Base-by-base conservation (phyloP, 2,888 invertebrate genomes). In the Icerya purchasi region DNA sequence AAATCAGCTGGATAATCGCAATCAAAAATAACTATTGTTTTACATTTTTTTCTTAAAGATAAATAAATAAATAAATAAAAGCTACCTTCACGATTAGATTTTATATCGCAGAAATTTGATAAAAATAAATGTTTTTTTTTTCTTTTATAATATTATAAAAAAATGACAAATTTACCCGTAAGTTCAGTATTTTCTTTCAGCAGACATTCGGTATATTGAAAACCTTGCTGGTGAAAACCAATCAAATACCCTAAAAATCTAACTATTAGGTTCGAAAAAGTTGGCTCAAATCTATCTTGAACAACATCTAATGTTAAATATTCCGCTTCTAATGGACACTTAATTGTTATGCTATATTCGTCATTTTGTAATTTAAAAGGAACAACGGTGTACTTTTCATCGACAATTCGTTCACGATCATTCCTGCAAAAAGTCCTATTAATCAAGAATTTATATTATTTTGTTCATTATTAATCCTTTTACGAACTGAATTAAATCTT, bases 201-300 rank as follows among this genome's bases (percentile, higher is more conserved):
- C 79, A 92, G 84, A 72, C 84, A 83, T 70, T 92, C 92, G 55
- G 87, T 88, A 3, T 86, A 84, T 71, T 91, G 89, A 22, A 89
- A 73, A 0, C 91, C 91, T 62, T 86, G 79, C 56, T 64, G 65
- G n/a, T 69, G 67, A 53, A 72, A 71, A 63, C 78, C 78, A 63
- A 83, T 82, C 14, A 36, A 14, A 36, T 36, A 36, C 14, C 36
- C 36, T 68, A 91, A 82, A 70, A 88, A 86, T 18, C 65, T 83
- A 71, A 88, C 85, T 63, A 85, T 80, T 53, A 88, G 76, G 8
- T 82, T 82, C 2, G 84, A 78, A 0, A 81, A 78, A 66, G 82
- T 81, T 0, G 87, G 85, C 68, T 86, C 83, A 70, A 88, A 91
- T 62, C 82, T 80, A 71, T 87, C 86, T 52, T 86, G 83, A 64